These are phyloP conservation scores for Poeciliopsis gracilis DNA, from an alignment of 2,797 vertebrate genomes.

Conservation along the genomic window DNA sequence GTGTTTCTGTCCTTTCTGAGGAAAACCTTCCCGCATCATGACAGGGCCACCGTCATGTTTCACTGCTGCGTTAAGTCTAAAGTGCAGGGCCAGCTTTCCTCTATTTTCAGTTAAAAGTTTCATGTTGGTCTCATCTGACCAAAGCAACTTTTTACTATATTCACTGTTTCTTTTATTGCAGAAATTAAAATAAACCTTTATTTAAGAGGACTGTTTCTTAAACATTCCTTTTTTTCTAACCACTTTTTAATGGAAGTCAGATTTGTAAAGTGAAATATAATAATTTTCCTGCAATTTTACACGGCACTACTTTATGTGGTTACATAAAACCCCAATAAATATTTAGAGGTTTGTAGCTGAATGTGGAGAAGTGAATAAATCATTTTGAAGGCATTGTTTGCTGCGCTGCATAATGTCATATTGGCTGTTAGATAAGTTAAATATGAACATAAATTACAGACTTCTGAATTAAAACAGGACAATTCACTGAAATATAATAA, in stretches of 20 bases:
- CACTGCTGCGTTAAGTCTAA: neutral
- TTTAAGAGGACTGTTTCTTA: too few relatives aligned
- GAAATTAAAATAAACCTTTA: too few relatives aligned
- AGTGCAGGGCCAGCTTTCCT: neutral
- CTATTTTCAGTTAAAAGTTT: too few relatives aligned
- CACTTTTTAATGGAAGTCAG: too few relatives aligned
- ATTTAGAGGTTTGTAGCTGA: neutral
- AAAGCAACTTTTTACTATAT: too few relatives aligned
- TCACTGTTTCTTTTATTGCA: too few relatives aligned
- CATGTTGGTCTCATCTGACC: too few relatives aligned
- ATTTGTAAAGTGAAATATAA: neutral
- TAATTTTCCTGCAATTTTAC: neutral
- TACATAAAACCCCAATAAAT: neutral
- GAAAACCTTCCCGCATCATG: neutral
- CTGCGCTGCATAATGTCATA: neutral
- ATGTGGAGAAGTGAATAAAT: neutral
- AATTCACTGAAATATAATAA: neutral
- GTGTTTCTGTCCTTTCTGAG: neutral
- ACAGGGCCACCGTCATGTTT: neutral
- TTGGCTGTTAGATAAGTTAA: neutral
- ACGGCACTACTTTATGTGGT: neutral
- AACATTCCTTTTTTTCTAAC: too few relatives aligned
- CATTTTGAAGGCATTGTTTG: neutral
- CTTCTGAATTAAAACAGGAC: neutral
- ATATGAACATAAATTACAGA: neutral